phyloP scores from a whole-genome alignment of 2,113 vertebrate species.

The Calyptomena viridis region DNA sequence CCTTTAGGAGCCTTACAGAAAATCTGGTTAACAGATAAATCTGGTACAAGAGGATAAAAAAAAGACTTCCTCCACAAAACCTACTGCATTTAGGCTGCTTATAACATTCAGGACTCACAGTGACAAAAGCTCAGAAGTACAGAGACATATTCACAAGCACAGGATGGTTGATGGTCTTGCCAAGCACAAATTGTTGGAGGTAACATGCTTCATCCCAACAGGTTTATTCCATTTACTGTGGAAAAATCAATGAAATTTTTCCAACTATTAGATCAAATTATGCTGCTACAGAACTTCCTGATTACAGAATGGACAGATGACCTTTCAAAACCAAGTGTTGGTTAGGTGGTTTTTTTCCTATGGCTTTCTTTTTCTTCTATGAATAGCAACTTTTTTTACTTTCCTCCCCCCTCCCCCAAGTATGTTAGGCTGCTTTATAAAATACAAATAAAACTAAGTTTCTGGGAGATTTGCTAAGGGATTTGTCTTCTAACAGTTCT shows the following conservation, averaged over 20 bases:
- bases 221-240: neutral
- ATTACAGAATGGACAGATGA: neutral
- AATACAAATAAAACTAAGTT: neutral
- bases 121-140: neutral
- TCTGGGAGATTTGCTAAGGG: neutral
- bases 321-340: neutral
- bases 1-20: neutral
- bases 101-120: neutral
- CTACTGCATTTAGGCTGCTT: neutral
- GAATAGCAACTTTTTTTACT: neutral
- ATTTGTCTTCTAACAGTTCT: neutral
- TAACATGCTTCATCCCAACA: neutral
- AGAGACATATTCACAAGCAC: neutral
- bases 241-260: neutral
- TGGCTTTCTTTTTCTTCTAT: neutral
- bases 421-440: neutral
- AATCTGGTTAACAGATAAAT: neutral
- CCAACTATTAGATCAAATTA: neutral
- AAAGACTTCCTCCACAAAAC: neutral
- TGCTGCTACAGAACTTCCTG: neutral
- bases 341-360: neutral
- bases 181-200: neutral
- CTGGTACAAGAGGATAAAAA: neutral
- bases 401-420: rapidly evolving
- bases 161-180: neutral